phyloP scores from a whole-genome alignment of 2,113 vertebrate genomes.

The Zingel zingel region DNA sequence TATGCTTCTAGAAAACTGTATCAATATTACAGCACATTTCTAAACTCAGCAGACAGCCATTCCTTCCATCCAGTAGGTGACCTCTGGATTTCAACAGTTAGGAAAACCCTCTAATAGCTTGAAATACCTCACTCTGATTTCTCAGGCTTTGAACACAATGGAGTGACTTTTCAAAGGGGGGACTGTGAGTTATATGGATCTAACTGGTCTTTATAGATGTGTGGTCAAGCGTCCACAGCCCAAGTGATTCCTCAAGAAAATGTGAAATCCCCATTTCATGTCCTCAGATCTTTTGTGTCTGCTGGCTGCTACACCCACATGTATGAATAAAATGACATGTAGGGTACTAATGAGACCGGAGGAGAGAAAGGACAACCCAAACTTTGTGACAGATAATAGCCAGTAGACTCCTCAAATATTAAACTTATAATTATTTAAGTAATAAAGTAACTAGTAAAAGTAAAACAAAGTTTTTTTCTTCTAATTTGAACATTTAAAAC shows the following conservation, averaged over 20 bases:
- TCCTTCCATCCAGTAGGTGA: constrained; percentile 53
- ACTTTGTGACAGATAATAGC: neutral
- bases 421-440: neutral
- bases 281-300: constrained; percentile 68
- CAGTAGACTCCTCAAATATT: neutral
- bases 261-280: constrained; percentile 66
- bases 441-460: too few relatives aligned
- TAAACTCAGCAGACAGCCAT: constrained; percentile 7
- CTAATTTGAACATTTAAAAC: neutral
- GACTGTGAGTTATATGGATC: constrained; percentile 72
- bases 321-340: constrained; percentile 41
- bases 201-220: constrained; percentile 73
- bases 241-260: constrained; percentile 65
- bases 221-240: constrained; percentile 75
- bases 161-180: constrained; percentile 73
- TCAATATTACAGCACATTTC: neutral
- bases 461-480: neutral
- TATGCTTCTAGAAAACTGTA: neutral
- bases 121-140: constrained; percentile 63
- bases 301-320: constrained; percentile 32
- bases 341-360: neutral
- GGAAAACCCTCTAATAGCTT: constrained; percentile 60
- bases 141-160: constrained; percentile 65
- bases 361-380: neutral
- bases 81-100: constrained; percentile 58